A percentile compares a stretch with the other conserved stretches of the same genome.
Evolutionary conservation across 2,113 vertebrate genomes (phyloP).

Genomic region (Heptranchias perlo): DNA sequence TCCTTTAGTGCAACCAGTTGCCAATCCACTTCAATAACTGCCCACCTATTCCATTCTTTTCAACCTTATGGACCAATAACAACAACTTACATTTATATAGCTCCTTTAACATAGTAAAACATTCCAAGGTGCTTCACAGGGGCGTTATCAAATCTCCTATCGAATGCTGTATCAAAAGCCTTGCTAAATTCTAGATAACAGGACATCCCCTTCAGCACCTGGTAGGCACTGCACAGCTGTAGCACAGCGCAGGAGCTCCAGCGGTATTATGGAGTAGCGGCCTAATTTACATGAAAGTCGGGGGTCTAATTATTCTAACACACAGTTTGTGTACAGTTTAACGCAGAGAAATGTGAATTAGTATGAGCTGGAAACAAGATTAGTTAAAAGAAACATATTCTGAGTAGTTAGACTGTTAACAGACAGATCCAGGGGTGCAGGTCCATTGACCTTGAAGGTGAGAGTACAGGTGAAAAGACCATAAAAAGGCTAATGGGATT

Average conservation of each 20-base stretch:
- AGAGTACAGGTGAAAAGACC: not conserved
- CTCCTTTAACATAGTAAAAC: too few relatives aligned
- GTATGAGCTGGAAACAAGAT: not conserved
- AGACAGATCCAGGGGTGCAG: not conserved
- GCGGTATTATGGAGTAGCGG: too few relatives aligned
- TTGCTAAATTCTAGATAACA: not conserved
- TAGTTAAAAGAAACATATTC: not conserved
- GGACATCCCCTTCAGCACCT: not conserved
- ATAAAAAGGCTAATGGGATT: not conserved
- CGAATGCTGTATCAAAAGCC: not conserved
- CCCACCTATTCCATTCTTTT: not conserved
- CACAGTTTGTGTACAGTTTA: too few relatives aligned
- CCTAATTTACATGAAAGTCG: too few relatives aligned
- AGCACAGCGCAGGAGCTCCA: too few relatives aligned
- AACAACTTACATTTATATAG: too few relatives aligned
- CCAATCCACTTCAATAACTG: not conserved
- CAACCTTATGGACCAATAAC: not conserved
- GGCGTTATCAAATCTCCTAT: too few relatives aligned
- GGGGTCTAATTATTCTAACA: too few relatives aligned
- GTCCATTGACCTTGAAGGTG: too few relatives aligned
- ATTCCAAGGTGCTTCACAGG: too few relatives aligned
- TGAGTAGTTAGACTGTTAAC: not conserved
- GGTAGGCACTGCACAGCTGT: not conserved
- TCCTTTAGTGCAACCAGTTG: not conserved
- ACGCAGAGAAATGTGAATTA: too few relatives aligned